Conservation (phyloP, 2,113 vertebrate species). For the Microcebus griseorufus region DNA sequence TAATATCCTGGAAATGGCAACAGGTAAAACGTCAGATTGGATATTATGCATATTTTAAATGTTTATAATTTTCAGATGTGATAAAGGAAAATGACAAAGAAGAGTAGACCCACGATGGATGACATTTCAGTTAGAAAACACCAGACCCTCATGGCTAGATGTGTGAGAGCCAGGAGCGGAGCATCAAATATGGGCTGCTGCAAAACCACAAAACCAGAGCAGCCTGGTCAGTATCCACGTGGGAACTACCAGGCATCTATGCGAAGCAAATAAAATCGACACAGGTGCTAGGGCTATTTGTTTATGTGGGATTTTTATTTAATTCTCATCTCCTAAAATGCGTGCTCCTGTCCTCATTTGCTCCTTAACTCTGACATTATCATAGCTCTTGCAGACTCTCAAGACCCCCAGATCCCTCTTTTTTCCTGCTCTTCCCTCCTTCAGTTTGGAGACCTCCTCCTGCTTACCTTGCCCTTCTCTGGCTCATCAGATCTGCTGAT, state of each 20-base stretch:
- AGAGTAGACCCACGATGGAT: constrained; percentile 11
- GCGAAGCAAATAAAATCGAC: constrained; percentile 59
- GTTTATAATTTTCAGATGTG: not conserved
- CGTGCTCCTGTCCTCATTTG: constrained; percentile 73
- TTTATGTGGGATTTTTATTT: constrained; percentile 65
- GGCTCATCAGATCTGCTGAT: not conserved
- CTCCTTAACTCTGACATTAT: not conserved
- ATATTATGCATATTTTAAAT: not conserved
- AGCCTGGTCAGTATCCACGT: constrained; percentile 46
- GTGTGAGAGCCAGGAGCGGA: fast-evolving
- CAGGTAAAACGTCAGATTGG: constrained; percentile 28
- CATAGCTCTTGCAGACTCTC: not conserved
- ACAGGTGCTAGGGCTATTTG: constrained; percentile 69
- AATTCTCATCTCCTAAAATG: constrained; percentile 72
- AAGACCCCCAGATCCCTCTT: not conserved
- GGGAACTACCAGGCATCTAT: constrained; percentile 50
- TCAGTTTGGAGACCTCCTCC: not conserved
- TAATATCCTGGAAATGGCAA: constrained; percentile 20
- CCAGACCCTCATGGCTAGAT: not conserved
- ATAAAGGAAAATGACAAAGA: constrained; percentile 21
- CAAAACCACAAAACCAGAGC: not conserved
- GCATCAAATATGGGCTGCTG: not conserved
- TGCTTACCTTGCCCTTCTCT: not conserved
- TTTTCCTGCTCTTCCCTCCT: not conserved
- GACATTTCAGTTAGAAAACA: not conserved